Base-by-base conservation (phyloP, 2,888 invertebrate genomes). In the Scaptomyza cyrtandrae region DNA sequence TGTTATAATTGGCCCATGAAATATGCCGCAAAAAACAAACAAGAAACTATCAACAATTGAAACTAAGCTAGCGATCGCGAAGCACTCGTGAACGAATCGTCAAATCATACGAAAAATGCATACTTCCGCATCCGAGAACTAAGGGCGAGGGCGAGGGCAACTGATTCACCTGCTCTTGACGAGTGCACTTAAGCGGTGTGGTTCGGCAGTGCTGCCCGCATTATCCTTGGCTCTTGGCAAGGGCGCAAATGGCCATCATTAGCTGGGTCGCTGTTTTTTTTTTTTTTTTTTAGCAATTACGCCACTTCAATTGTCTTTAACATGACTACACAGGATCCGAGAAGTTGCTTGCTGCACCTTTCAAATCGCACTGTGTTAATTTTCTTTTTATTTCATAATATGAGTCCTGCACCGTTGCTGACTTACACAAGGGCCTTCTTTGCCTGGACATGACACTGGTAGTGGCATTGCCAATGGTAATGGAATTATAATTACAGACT, bases 401-500 rank as follows among this genome's bases (percentile, higher is more conserved):
- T 41, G 56, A 41, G 75, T 73, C 63, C 54, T 78, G 68, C 6
- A 43, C 29, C 79, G 68, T 74, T 75, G 75, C 79, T 78, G 75
- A 69, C 57, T 56, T 39, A 49, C 50, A 74, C 54, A 52, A 53
- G 48, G 60, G 61, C 65, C 84, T 80, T 80, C 74, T 68, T 82
- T 71, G 67, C 78, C 49, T 49, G 54, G 66, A 24, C 50, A 33
- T 35, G 35, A n/a, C 49, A 39, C 14, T 14, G 7, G 39, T 41
- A 41, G 10, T n/a, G 49, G 19, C 33, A n/a, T 35, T 19, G 33
- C 19, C 65, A 78, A 68, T 83, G 82, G 81, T 90, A 90, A 90
- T 90, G 90, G 90, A 90, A 90, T 87, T 90, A 90, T 90, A 90
- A 90, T 90, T 90, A 90, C 90, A 90, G 90, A 84, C 80, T 80